These are phyloP conservation scores for Tragelaphus scriptus DNA, from an alignment of 2,113 vertebrate genomes.

Conservation along the genomic window DNA sequence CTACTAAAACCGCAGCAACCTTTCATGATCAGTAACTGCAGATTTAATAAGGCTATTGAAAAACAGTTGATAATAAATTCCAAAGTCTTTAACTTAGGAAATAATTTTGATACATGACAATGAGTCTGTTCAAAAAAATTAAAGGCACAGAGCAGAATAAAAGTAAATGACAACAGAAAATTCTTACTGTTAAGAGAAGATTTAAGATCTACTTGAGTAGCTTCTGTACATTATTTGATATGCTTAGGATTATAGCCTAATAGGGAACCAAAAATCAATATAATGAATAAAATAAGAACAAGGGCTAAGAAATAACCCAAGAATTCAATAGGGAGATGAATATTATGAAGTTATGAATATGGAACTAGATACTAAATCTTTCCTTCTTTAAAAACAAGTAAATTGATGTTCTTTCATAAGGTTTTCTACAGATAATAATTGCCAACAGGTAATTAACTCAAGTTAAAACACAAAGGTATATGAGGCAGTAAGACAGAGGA, in stretches of 20 bases:
- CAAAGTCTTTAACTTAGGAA: background rate
- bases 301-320: background rate
- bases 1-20: background rate
- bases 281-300: background rate
- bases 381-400: background rate
- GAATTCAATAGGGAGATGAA: background rate
- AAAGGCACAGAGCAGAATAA: background rate
- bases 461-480: background rate
- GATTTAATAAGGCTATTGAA: background rate
- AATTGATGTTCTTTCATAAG: background rate
- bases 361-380: background rate
- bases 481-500: background rate
- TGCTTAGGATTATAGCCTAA: background rate
- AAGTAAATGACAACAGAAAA: background rate
- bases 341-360: background rate
- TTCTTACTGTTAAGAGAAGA: background rate
- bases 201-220: background rate
- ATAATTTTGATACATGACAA: background rate
- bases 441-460: background rate
- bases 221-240: background rate
- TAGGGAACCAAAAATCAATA: background rate
- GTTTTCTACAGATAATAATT: background rate
- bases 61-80: background rate
- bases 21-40: background rate
- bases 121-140: background rate